phyloP scores from a whole-genome alignment of 2,113 vertebrate species.

The Lophura nycthemera region DNA sequence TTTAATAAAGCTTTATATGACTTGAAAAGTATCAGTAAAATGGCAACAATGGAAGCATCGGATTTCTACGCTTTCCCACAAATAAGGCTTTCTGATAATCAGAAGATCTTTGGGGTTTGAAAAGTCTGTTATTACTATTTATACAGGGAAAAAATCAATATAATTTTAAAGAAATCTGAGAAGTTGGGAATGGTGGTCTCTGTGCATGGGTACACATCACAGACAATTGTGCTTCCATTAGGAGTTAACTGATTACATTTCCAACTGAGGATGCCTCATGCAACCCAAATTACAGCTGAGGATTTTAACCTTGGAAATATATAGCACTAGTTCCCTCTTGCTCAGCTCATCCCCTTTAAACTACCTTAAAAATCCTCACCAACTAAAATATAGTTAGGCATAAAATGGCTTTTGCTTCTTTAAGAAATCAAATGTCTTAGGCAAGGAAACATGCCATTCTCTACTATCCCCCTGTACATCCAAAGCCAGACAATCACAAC shows the following conservation, averaged over 20 bases:
- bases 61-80: background rate
- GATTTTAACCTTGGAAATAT: background rate
- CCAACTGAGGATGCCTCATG: background rate
- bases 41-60: background rate
- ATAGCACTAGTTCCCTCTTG: background rate
- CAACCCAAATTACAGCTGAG: background rate
- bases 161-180: background rate
- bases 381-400: background rate
- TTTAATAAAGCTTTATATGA: background rate
- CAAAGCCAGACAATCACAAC: background rate
- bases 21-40: background rate
- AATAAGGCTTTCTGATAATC: background rate
- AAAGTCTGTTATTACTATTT: background rate
- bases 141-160: background rate
- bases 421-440: background rate
- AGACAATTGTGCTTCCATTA: background rate
- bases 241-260: background rate
- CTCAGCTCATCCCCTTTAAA: background rate
- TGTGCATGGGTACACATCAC: background rate
- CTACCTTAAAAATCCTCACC: background rate
- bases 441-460: background rate
- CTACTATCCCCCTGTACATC: background rate
- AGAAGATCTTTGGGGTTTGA: background rate
- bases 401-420: background rate
- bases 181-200: background rate